Evolutionary conservation across 2,113 vertebrate species (phyloP).

Genomic region (Cranoglanis bouderius): DNA sequence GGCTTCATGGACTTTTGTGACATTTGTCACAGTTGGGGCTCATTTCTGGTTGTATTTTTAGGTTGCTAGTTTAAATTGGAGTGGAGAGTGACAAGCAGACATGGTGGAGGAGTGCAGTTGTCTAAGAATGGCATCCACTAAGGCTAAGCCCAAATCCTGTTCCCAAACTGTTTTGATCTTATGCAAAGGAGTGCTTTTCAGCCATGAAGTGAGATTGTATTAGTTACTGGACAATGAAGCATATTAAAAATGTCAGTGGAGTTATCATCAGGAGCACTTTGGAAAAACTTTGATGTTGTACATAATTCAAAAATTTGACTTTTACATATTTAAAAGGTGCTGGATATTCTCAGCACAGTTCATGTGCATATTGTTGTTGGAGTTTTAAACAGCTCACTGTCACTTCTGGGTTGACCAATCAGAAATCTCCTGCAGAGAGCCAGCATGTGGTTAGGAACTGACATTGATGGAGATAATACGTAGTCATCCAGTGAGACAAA

Average conservation of each 20-base stretch:
- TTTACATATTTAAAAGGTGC: not conserved
- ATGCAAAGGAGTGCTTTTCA: not conserved
- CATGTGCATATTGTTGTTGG: not conserved
- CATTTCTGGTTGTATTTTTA: not conserved
- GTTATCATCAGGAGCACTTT: not conserved
- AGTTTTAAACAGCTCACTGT: not conserved
- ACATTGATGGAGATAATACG: not conserved
- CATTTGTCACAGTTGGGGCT: not conserved
- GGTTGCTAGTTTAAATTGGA: not conserved
- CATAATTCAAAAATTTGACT: not conserved
- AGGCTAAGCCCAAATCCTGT: not conserved
- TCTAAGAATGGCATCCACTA: not conserved
- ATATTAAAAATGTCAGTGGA: not conserved
- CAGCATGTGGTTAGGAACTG: not conserved
- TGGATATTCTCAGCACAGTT: not conserved
- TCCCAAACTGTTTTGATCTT: not conserved
- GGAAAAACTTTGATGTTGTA: not conserved
- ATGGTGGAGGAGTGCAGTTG: slow-evolving; percentile 11
- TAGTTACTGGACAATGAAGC: not conserved
- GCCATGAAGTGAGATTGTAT: not conserved
- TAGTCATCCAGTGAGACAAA: not conserved
- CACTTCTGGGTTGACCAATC: not conserved
- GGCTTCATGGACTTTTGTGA: not conserved
- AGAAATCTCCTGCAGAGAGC: not conserved
- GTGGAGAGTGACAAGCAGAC: not conserved